A percentile compares a stretch with the other conserved stretches of the same genome.
Evolutionary conservation across 2,113 vertebrate species (phyloP).

Genomic region (Murina feae): DNA sequence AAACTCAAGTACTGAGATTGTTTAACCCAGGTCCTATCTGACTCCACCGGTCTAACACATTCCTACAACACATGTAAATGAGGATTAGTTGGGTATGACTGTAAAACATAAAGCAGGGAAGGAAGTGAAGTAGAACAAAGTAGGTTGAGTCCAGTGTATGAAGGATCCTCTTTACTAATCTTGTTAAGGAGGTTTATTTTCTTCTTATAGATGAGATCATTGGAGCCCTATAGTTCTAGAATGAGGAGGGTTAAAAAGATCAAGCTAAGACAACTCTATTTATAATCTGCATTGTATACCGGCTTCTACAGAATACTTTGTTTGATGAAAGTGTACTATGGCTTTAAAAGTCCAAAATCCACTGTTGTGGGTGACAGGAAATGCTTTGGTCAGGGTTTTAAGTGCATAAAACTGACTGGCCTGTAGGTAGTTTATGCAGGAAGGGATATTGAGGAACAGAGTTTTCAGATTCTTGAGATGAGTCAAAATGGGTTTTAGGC

Average conservation of each 20-base stretch:
- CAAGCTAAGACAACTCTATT: not conserved
- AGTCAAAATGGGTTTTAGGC: not conserved
- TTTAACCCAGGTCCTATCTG: too few relatives aligned
- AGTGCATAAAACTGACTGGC: not conserved
- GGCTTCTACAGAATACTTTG: not conserved
- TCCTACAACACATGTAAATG: not conserved
- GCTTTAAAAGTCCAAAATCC: not conserved
- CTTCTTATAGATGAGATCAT: not conserved
- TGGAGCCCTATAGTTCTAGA: not conserved
- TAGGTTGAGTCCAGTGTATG: not conserved
- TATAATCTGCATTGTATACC: not conserved
- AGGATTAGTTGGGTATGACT: not conserved
- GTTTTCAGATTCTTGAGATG: not conserved
- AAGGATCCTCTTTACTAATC: not conserved
- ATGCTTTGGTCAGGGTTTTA: not conserved
- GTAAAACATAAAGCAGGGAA: not conserved
- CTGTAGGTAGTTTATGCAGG: not conserved
- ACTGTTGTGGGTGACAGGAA: not conserved
- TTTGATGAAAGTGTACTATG: not conserved
- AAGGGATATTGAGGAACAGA: not conserved
- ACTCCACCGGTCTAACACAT: too few relatives aligned
- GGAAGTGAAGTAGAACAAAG: not conserved
- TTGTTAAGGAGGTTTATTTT: not conserved
- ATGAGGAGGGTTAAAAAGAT: not conserved
- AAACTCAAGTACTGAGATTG: too few relatives aligned